Percentiles rank a stretch among this genome's conserved stretches.
Conservation (phyloP, 2,113 vertebrate species). For the Microcebus jonahi region DNA sequence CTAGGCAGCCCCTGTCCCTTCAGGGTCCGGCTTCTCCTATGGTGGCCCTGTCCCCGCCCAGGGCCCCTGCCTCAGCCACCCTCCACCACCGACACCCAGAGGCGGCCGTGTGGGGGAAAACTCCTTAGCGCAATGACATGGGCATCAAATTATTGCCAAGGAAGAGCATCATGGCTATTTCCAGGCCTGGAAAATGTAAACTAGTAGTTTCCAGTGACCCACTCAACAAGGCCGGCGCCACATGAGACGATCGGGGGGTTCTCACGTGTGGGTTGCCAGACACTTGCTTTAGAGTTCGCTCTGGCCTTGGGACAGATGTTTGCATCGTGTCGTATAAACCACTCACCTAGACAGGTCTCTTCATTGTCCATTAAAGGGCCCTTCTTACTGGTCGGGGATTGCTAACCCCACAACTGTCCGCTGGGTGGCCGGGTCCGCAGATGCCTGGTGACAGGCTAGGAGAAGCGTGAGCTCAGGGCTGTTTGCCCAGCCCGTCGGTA, state of each 20-base stretch:
- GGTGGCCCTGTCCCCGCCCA: rapidly evolving
- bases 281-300: not conserved
- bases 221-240: rapidly evolving
- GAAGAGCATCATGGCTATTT: not conserved
- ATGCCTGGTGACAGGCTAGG: not conserved
- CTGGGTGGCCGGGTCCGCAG: not conserved
- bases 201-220: slow-evolving; percentile 15
- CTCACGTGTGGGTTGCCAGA: rapidly evolving
- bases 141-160: slow-evolving; percentile 52
- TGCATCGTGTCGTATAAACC: not conserved
- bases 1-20: not conserved
- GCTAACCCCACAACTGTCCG: not conserved
- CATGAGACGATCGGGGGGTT: not conserved
- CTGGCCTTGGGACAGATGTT: not conserved
- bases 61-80: not conserved
- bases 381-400: not conserved
- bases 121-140: slow-evolving; percentile 33
- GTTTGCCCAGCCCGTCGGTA: not conserved
- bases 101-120: slow-evolving; percentile 52
- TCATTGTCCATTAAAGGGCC: not conserved
- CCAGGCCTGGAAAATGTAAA: not conserved
- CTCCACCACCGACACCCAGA: not conserved
- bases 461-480: not conserved
- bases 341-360: no score
- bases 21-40: not conserved